Evolutionary conservation across 2,113 vertebrate species (phyloP).

Genomic region (Hemicordylus capensis): DNA sequence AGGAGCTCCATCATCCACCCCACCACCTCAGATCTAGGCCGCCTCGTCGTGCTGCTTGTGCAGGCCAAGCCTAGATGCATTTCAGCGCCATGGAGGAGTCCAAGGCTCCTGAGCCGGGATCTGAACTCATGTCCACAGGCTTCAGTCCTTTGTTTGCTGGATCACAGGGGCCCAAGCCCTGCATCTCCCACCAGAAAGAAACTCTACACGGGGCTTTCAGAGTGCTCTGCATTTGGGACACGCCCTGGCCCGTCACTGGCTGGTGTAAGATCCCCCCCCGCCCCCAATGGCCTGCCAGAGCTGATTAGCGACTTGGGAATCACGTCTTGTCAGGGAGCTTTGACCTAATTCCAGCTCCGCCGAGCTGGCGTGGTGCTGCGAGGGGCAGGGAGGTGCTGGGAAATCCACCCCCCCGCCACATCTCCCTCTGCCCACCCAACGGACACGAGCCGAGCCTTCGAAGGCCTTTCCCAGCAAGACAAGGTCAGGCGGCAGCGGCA

Average conservation of each 20-base stretch:
- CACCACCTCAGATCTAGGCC: too few relatives aligned
- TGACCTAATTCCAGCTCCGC: conserved; percentile 66
- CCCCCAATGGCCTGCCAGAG: conserved; percentile 27
- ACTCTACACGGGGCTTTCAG: too few relatives aligned
- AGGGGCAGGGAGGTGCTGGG: not conserved
- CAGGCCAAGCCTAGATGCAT: not conserved
- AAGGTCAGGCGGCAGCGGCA: not conserved
- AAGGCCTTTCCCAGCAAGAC: not conserved
- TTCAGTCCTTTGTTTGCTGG: not conserved
- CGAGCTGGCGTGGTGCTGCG: not conserved
- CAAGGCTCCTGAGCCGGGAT: not conserved
- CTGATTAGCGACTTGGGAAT: conserved; percentile 28
- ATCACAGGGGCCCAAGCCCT: not conserved
- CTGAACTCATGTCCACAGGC: not conserved
- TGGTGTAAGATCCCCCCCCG: not conserved
- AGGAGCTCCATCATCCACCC: too few relatives aligned
- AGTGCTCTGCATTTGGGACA: not conserved
- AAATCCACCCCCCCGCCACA: too few relatives aligned
- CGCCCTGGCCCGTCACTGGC: not conserved
- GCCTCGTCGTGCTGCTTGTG: too few relatives aligned
- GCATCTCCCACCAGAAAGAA: not conserved
- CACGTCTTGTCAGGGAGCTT: not conserved
- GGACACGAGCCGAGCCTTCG: fast-evolving
- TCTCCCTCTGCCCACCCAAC: not conserved
- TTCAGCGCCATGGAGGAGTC: not conserved